Evolutionary conservation across 2,797 vertebrate genomes (phyloP).

Genomic region (Danio aesculapii): DNA sequence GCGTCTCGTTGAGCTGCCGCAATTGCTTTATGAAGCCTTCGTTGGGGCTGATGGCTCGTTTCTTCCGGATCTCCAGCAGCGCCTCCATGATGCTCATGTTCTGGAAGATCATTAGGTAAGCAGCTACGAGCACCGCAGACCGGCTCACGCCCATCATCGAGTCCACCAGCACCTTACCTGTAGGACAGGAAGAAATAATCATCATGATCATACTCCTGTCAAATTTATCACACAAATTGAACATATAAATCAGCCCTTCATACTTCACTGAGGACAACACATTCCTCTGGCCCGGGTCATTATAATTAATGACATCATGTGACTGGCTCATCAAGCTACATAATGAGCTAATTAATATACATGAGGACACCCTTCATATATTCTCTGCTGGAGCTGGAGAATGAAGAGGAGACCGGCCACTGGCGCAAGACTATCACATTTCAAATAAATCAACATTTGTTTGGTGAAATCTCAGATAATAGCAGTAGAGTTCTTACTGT

Average conservation of each 20-base stretch:
- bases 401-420: background rate
- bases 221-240: background rate
- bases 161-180: constrained; percentile 93
- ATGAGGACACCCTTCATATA: background rate
- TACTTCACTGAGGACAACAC: background rate
- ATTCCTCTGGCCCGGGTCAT: background rate
- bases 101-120: constrained; percentile 98
- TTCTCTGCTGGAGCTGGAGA: background rate
- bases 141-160: constrained; percentile 98
- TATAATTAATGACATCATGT: background rate
- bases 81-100: constrained; percentile 92
- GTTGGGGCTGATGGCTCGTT: constrained; percentile 91
- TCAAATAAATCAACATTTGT: background rate
- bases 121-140: constrained; percentile 88
- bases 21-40: constrained; percentile 96
- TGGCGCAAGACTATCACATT: background rate
- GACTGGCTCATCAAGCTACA: background rate
- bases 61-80: constrained; percentile 87
- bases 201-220: background rate
- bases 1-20: constrained; percentile 88
- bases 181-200: constrained; percentile 12
- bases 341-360: constrained; percentile 13
- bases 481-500: background rate
- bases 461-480: background rate
- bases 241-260: background rate